Base-by-base conservation (phyloP, 2,113 vertebrate genomes). In the Alces alces region DNA sequence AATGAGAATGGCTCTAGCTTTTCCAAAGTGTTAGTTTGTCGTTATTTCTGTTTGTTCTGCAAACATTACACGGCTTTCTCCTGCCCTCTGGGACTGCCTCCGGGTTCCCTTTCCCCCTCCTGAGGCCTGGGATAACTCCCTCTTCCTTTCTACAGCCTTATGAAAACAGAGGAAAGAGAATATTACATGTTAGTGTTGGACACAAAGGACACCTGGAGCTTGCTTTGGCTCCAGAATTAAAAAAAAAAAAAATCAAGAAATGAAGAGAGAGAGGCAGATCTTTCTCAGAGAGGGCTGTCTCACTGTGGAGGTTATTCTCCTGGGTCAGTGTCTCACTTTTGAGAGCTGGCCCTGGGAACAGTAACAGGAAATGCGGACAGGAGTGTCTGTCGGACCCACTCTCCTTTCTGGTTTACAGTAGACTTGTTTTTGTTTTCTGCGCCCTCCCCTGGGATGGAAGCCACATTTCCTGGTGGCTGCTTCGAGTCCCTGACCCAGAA, bases 341-440 rank as follows among this genome's bases (percentile, higher is more conserved):
- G 91, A 97, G 98, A 98, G 93, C 25, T 78, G 8, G 1, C 82
- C 80, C 95, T 73, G 96, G 52, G 89, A 97, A 97, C 96, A 98
- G 98, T 97, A 97, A 86, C 94, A 19, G 0, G 50, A 97, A 96
- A 95, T 92, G 91, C 84, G 95, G 91, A 93, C 92, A 96, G 98
- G 96, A 97, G 97, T 1, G 79, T 97, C 98, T 95, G 90, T 82
- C 92, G 97, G 93, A 84, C 73, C 98, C 88, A 27, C 86, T 94
- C 97, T 96, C 47, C 93, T 91, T 89, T 89, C 96, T 39, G 39
- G 89, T 97, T 97, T 95, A 94, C n/a, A 79, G 96, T 15, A 25
- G 43, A 55, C 86, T 93, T 97, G 95, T 97, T 97, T 97, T 89
- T 96, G 91, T 96, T 96, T 95, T 95, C 70, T 78, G 57, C 25